Evolutionary conservation across 2,797 vertebrate genomes (phyloP), one percentile per base, ranked within the genome.

Genomic region (Helarctos malayanus): DNA sequence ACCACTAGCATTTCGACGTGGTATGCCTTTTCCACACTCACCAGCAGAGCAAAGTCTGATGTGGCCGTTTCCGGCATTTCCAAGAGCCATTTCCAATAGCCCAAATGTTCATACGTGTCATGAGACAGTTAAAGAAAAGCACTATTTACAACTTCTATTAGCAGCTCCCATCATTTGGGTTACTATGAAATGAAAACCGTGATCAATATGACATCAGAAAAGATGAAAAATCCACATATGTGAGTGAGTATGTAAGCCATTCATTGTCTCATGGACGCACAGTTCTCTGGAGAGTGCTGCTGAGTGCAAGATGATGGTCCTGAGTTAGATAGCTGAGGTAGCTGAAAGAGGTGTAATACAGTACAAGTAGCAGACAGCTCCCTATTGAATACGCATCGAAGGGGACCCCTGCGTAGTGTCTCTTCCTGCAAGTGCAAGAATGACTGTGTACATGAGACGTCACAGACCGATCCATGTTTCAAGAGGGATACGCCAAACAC

Each of bases 251-350:
- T 14, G 10, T 68, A 97, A 97, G 94, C 94, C 86, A 94, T 96
- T 96, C 32, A 49, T 54, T 45, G 89, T 63, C 98, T 98, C 97
- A 98, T 59, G 92, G 98, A 97, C 27, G 78, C 52, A 0, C 32
- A 45, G 86, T 80, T 96, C 95, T 98, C 98, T 54, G 89, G 97
- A 97, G 95, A 97, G 71, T 5, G 21, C 76, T 89, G 81, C 85
- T 89, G 95, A 98, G 97, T 92, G 95, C 95, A 81, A 85, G 94
- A 89, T 82, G 52, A 49, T 8, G 65, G 68, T 71, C 45, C 86
- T 32, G 54, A 65, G 91, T 97, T 71, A 97, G 83, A 96, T 63
- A 96, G 96, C 96, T 71, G 98, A 98, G 96, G 71, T 95, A 86
- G 97, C 97, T 91, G 95, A 97, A 98, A 98, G 97, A 90, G 0